Evolutionary conservation across 2,888 invertebrate species (phyloP), one percentile per base, ranked within the genome.

Genomic region (Melanostoma mellinum): DNA sequence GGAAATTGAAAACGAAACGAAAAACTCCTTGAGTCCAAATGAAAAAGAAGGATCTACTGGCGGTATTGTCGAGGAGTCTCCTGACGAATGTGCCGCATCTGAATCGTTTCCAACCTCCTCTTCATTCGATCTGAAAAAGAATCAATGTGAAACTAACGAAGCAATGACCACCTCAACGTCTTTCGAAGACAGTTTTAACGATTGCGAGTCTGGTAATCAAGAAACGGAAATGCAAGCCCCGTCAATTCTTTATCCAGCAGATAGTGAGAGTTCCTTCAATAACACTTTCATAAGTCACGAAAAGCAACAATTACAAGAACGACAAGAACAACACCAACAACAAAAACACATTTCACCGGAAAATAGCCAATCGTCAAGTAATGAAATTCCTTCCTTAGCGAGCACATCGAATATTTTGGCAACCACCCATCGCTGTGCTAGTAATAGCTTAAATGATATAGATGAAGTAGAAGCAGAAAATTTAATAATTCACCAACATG

Each of bases 381-480:
- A 75, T 50, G 48, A 48, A 52, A 42, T 20, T 6, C 63, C 77
- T 38, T 82, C 77, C 38, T 52, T 56, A 44, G 40, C 52, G 20
- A 55, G 44, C 55, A 10, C 67, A 60, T 56, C 71, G 63, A 68
- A 46, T 33, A 53, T 42, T 69, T 53, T 68, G 42, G 69, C 56
- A 73, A 77, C 77, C 73, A 77, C 73, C 46, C 73, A 69, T 60
- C 68, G 82, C 78, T 82, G 82, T 82, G 77, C 35, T 69, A 68
- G 44, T 6, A 69, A 63, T 63, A 77, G 69, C 52, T 50, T 77
- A 68, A 82, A 61, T 69, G 68, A 78, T 65, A 78, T 73, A 38
- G 63, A 69, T 69, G 63, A 78, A 9, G 46, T 69, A 55, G 77
- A 82, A 78, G 82, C 82, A 46, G 77, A 82, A 5, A 82, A 82